Percentiles rank a stretch among this genome's conserved stretches.
Evolutionary conservation across 2,888 invertebrate species (phyloP).

Genomic region (Pterostichus madidus): DNA sequence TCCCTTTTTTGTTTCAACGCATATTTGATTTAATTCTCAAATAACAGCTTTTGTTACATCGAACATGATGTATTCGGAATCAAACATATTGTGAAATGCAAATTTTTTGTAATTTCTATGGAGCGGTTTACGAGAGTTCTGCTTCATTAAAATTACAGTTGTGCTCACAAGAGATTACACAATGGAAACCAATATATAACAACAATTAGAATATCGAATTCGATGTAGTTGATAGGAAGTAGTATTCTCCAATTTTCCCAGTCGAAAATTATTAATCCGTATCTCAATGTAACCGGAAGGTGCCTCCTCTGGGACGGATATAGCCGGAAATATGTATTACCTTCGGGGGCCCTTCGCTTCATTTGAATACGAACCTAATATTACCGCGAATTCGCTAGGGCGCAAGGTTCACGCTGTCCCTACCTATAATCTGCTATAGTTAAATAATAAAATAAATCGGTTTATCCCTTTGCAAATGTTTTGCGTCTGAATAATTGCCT

Average conservation of each 20-base stretch:
- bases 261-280: conserved; percentile 47
- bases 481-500: conserved; percentile 33
- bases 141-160: too few relatives aligned
- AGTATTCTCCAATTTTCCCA: conserved; percentile 36
- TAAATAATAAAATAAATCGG: conserved; percentile 55
- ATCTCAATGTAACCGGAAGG: conserved; percentile 46
- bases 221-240: conserved; percentile 25
- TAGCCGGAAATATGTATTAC: conserved; percentile 53
- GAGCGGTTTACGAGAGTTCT: too few relatives aligned
- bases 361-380: conserved; percentile 46
- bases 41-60: background rate
- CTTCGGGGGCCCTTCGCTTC: conserved; percentile 47
- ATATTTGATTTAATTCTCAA: conserved; percentile 27
- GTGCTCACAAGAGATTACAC: background rate
- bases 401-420: conserved; percentile 4
- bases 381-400: conserved; percentile 28
- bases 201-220: conserved; percentile 1
- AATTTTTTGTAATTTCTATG: too few relatives aligned
- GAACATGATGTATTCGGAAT: background rate
- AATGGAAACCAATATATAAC: conserved; percentile 12
- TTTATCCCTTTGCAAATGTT: conserved; percentile 47
- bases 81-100: background rate
- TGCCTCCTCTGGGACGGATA: conserved; percentile 45
- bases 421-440: conserved; percentile 43
- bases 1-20: background rate